Evolutionary conservation across 2,113 vertebrate genomes (phyloP), one percentile per base, ranked within the genome.

Genomic region (Chaetops frenatus): DNA sequence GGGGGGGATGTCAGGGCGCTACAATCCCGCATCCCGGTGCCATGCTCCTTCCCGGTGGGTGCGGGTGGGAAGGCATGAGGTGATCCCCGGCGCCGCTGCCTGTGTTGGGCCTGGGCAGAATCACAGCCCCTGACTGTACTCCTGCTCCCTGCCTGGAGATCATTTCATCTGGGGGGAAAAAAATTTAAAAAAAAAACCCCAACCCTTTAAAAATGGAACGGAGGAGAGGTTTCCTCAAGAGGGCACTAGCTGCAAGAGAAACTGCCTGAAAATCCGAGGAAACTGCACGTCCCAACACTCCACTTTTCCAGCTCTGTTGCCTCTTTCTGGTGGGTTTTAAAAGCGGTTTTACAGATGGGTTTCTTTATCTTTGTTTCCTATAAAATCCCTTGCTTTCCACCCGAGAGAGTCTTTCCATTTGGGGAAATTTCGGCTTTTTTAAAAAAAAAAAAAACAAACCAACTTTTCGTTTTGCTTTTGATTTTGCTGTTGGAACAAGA

Each of bases 171-270:
- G 1, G 1, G 12, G 3, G 2, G 0, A 4, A 11, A 6, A 16
- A n/a, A n/a, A n/a, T n/a, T n/a, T n/a, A n/a, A n/a, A n/a, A 45
- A 45, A 45, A 19, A 38, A 45, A 45, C 19, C 7, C 17, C 44
- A 33, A 0, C 0, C 3, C 24, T 9, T 28, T 28, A 15, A 19
- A 36, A 76, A 47, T 4, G 13, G 35, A 70, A 40, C 11, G 40
- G 56, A 18, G 7, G 22, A 56, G 44, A 92, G 5, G 7, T 36
- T 77, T 86, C 92, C 91, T 2, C 72, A 4, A 92, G 95, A 94
- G 91, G 91, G 86, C 89, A 81, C 51, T 48, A n/a, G 22, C 61
- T 86, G 82, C 95, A 92, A 94, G 65, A 78, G 73, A 81, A 94
- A 87, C 33, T 9, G 42, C 36, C 12, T 19, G 18, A 86, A 65